Evolutionary conservation across 2,888 invertebrate species (phyloP), one percentile per base, ranked within the genome.

Genomic region (Heliconius hortense): DNA sequence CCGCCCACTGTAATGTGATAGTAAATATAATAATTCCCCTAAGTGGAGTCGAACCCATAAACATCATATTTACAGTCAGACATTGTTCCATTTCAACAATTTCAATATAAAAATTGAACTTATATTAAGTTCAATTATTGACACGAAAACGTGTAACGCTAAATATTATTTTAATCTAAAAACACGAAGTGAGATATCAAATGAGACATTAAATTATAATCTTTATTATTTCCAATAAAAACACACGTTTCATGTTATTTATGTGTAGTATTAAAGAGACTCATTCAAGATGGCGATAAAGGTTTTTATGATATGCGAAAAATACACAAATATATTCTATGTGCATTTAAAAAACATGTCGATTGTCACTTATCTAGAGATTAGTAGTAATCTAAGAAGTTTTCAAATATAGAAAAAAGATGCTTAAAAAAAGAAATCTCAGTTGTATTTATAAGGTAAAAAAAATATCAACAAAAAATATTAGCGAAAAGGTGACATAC

Each of bases 271-370:
- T 64, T 64, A 64, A 73, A 26, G 21, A 64, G 10, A 24, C 64
- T 10, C 31, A n/a, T 64, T 64, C 5, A 64, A 64, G 7, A 10
- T n/a, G 64, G 64, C 2, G 0, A 35, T 64, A 35, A 64, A 59
- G 2, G 1, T 67, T 35, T 35, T 71, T 62, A 67, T 82, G 85
- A 82, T 83, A 80, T 80, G 15, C 26, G 26, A 60, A 60, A 26
- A 56, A n/a, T 56, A 56, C 18, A n/a, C n/a, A 10, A 56, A 35
- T n/a, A n/a, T 56, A 56, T 56, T 18, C 5, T 18, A 48, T 48
- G 5, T 2, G 18, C 8, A 56, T 56, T 56, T n/a, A 3, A 56
- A 2, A 56, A 56, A 56, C 48, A 48, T 0, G 1, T 21, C 48
- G 48, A 48, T 48, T 18, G 48, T 48, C 48, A 48, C 15, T 43